Evolutionary conservation across 2,797 vertebrate species (phyloP).

Genomic region (Pseudomugil gertrudae): DNA sequence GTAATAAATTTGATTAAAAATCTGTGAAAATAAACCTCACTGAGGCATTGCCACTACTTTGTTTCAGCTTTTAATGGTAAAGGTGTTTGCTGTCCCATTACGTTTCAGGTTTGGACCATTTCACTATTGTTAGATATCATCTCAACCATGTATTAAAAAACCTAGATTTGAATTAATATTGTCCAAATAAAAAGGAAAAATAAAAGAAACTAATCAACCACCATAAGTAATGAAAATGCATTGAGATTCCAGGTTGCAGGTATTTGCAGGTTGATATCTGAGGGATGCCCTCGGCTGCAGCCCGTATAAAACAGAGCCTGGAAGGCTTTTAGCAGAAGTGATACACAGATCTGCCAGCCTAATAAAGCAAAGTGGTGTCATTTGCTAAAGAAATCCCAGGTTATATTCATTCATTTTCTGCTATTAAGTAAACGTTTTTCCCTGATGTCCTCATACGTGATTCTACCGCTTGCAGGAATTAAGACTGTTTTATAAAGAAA

Average conservation of each 20-base stretch:
- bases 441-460: conserved; percentile 17
- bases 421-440: conserved; percentile 36
- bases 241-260: neutral
- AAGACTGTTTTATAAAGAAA: neutral
- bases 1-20: neutral
- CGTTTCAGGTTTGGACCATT: too few species aligned
- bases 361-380: conserved; percentile 33
- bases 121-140: too few species aligned
- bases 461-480: neutral
- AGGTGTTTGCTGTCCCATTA: neutral
- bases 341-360: conserved; percentile 26
- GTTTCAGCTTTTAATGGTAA: neutral
- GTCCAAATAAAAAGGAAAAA: neutral
- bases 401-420: conserved; percentile 23
- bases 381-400: conserved; percentile 33
- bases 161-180: neutral
- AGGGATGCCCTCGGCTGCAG: conserved; percentile 3
- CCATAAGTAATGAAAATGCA: neutral
- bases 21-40: neutral
- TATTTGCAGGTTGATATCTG: neutral
- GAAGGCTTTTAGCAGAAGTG: conserved; percentile 16
- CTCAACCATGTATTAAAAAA: too few species aligned
- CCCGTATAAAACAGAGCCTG: conserved; percentile 10
- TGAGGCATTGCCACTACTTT: neutral
- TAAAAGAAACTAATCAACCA: neutral